Conservation (phyloP, 2,113 vertebrate species). For the Gopherus evgoodei region DNA sequence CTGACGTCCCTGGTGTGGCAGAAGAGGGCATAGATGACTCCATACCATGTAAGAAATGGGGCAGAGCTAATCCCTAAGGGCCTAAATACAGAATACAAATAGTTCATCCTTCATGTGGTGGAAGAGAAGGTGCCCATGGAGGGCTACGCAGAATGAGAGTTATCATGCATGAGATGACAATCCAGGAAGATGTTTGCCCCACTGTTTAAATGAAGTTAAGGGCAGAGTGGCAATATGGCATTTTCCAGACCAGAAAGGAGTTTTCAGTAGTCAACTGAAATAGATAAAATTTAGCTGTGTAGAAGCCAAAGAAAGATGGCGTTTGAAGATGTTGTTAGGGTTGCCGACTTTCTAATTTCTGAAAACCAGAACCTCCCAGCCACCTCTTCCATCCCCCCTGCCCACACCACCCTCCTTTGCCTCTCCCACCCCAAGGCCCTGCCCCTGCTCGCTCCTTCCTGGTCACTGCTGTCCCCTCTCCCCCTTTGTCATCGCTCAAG, state of each 20-base stretch:
- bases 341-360: no score
- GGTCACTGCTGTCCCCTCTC: no score
- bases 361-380: no score
- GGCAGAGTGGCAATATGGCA: background rate
- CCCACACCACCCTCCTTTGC: no score
- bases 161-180: background rate
- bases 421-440: no score
- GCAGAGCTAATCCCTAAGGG: background rate
- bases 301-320: background rate
- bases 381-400: no score
- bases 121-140: background rate
- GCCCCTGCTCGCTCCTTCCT: no score
- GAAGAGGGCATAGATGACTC: background rate
- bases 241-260: background rate
- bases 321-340: background rate
- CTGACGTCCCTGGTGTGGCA: background rate
- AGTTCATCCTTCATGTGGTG: background rate
- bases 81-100: background rate
- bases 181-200: background rate
- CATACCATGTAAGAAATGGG: background rate
- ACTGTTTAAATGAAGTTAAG: background rate
- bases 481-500: no score
- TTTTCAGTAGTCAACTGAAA: background rate
- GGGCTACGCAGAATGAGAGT: background rate
- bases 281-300: background rate